Evolutionary conservation across 2,888 invertebrate genomes (phyloP), one percentile per base, ranked within the genome.

Genomic region (Nycteola revayana): DNA sequence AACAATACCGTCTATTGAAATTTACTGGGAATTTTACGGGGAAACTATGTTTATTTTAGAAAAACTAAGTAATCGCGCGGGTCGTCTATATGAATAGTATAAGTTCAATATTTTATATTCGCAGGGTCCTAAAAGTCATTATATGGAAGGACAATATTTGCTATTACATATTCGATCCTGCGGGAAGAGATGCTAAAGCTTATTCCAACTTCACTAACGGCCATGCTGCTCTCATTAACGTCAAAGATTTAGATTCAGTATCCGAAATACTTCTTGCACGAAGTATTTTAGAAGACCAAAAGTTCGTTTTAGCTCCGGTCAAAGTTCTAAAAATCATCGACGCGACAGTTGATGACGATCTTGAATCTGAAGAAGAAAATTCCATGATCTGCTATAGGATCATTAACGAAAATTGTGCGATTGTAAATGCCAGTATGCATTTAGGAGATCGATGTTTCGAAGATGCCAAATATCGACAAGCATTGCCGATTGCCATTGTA

Each of bases 141-240:
- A 86, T 92, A 47, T 91, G 91, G 92, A 92, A 90, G 45, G 90
- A 90, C 49, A 89, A 79, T 28, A 81, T 90, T 28, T 85, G 90
- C 42, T 93, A 78, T 60, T 92, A 91, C 42, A 86, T 93, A 47
- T 93, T 93, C 55, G 93, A 93, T 65, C 91, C 92, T 0, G 90
- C 84, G 9, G 90, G 91, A 1, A 76, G 92, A 51, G 90, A 90
- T 27, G 76, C 86, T 1, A 84, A 87, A 49, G 83, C 90, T 1
- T 89, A 75, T 46, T 80, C 89, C 1, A 89, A 90, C 45, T 86
- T 73, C 18, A 58, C 77, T 1, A 68, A 54, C 1, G 93, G 93
- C 0, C 82, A 78, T 21, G 90, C 92, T 1, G 86, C 91, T 3
- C 78, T 93, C 28, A 85, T 90, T 0, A 89, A 90, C 45, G 88